phyloP scores from a whole-genome alignment of 2,888 invertebrate genomes.

The Drosophila prostipennis region DNA sequence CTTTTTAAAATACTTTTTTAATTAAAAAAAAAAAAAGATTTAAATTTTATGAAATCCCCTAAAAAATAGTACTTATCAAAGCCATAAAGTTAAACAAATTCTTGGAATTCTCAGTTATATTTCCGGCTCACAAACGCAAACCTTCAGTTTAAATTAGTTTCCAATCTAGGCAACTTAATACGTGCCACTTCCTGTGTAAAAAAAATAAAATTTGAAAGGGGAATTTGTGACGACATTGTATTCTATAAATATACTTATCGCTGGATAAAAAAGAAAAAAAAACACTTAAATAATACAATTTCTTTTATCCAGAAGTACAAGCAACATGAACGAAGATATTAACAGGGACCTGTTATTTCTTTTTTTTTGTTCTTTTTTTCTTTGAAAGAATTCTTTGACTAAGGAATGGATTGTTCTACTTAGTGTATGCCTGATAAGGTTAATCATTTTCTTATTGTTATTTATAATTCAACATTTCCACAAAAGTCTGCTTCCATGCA shows the following conservation, averaged over 20 bases:
- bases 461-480: conserved; percentile 19
- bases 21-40: no score
- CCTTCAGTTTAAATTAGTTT: neutral
- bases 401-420: conserved; percentile 4
- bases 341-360: neutral
- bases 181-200: neutral
- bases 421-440: conserved; percentile 18
- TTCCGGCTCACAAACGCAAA: no score
- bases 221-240: neutral
- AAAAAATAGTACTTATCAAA: no score
- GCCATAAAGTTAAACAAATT: neutral
- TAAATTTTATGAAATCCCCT: no score
- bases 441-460: neutral
- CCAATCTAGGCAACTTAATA: neutral
- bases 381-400: conserved; percentile 1
- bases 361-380: neutral
- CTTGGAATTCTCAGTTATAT: neutral
- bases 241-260: conserved; percentile 6
- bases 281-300: neutral
- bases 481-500: no score
- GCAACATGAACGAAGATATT: neutral
- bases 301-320: neutral
- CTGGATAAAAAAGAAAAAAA: neutral
- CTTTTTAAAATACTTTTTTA: no score
- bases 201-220: neutral